Percentiles rank a stretch among this genome's conserved stretches.
These are phyloP conservation scores for Sinotaia quadrata DNA, from an alignment of 2,888 invertebrate species.

Conservation along the genomic window DNA sequence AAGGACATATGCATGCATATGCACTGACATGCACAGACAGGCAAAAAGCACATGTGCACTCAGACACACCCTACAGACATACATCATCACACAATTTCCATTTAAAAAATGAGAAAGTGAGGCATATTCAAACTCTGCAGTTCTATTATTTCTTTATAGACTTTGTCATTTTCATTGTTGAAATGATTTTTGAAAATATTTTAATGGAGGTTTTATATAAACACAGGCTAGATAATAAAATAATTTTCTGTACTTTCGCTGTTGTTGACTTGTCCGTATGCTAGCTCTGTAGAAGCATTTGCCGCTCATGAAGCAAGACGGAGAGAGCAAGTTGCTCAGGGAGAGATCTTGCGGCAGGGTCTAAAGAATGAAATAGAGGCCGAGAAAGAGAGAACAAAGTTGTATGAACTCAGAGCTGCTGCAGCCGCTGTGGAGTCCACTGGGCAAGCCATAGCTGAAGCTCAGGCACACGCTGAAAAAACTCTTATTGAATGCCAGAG, in stretches of 20 bases:
- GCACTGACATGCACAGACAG: too few species aligned
- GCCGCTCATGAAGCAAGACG: constrained; percentile 65
- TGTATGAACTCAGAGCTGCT: constrained; percentile 58
- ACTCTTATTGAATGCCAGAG: constrained; percentile 63
- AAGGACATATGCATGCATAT: too few species aligned
- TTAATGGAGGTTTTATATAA: too few species aligned
- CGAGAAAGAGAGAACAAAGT: constrained; percentile 58
- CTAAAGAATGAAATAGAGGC: constrained; percentile 62
- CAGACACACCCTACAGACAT: too few species aligned
- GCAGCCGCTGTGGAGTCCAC: constrained; percentile 65
- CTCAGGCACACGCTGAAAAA: constrained; percentile 64
- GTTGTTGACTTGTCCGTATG: not conserved
- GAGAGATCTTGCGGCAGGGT: constrained; percentile 66
- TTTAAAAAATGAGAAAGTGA: too few species aligned
- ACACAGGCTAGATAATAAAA: too few species aligned
- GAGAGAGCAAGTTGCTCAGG: constrained; percentile 62
- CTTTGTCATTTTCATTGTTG: not conserved
- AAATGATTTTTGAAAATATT: too few species aligned
- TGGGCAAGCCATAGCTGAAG: constrained; percentile 67
- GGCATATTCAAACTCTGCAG: too few species aligned
- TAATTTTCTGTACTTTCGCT: not conserved
- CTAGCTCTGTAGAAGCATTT: constrained; percentile 63
- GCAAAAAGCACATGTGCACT: too few species aligned
- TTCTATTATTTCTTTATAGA: too few species aligned
- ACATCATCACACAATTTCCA: too few species aligned